Conservation (phyloP, 2,797 vertebrate genomes). For the Karalla daura region DNA sequence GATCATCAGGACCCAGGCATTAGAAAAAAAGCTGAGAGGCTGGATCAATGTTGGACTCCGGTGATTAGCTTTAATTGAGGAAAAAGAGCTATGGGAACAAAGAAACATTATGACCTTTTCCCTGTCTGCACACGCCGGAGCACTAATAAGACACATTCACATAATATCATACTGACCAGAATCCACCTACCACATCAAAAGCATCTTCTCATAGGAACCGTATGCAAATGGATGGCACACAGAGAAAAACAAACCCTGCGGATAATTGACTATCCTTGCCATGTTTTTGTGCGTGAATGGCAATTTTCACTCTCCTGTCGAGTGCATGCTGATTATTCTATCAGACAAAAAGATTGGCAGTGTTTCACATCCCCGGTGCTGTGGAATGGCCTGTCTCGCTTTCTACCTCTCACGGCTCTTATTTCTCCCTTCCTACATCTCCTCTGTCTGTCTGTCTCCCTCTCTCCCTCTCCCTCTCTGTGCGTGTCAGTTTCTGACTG, state of each 20-base stretch:
- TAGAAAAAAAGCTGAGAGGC: slow-evolving; percentile 75
- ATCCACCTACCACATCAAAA: slow-evolving; percentile 69
- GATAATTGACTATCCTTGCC: slow-evolving; percentile 74
- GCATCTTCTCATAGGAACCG: slow-evolving; percentile 65
- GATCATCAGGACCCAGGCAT: slow-evolving; percentile 62
- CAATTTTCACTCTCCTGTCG: slow-evolving; percentile 79
- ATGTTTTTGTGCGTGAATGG: slow-evolving; percentile 75
- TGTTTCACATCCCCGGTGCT: slow-evolving; percentile 62
- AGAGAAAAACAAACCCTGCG: slow-evolving; percentile 76
- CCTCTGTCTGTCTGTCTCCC: slow-evolving; percentile 38
- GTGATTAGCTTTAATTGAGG: slow-evolving; percentile 84
- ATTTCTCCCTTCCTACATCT: slow-evolving; percentile 52
- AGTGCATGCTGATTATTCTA: slow-evolving; percentile 79
- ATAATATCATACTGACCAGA: slow-evolving; percentile 69
- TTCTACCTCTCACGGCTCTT: slow-evolving; percentile 53
- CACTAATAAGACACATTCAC: slow-evolving; percentile 79
- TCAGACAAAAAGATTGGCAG: slow-evolving; percentile 79
- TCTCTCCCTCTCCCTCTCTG: slow-evolving; percentile 38
- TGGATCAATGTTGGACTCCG: slow-evolving; percentile 82
- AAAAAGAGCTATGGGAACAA: slow-evolving; percentile 80
- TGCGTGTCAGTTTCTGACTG: slow-evolving; percentile 69
- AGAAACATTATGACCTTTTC: slow-evolving; percentile 85
- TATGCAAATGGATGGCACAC: slow-evolving; percentile 70
- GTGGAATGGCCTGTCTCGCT: slow-evolving; percentile 69
- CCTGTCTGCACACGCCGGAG: slow-evolving; percentile 55